Base-by-base conservation (phyloP, 2,797 vertebrate genomes). In the Myotis daubentonii region DNA sequence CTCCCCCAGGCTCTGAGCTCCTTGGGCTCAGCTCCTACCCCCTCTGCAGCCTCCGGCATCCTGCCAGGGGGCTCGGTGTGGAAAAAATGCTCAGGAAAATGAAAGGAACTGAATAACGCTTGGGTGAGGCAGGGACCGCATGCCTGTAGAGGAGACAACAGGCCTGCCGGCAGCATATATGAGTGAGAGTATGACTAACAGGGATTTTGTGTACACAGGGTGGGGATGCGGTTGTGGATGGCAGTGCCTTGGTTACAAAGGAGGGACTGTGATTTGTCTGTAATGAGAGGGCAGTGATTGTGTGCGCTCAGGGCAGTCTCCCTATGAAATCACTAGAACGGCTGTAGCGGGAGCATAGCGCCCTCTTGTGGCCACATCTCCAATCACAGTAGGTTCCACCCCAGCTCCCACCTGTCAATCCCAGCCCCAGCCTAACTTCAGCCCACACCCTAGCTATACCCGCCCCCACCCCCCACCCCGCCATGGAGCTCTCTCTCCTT, bases 301-400 rank as follows among this genome's bases (percentile, higher is more conserved):
- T 80, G 33, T 28, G 6, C 20, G 23, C 49, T 38, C 17, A 49
- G 66, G 72, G 16, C 33, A 19, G 53, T 44, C 33, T 57, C 25
- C 25, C 9, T 19, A 1, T 1, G 9, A 84, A 81, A 81, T 1
- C 15, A 51, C 82, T 23, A 11, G 65, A 51, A 7, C 36, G 1
- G 13, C 80, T 71, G 41, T 20, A 60, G 25, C 23, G 30, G 89
- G 79, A 80, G 55, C 70, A 75, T 33, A 13, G 82, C 10, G 60
- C 87, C 79, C 97, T 84, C 97, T 92, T 49, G 93, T 97, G 97
- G 65, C 70, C 81, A 79, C 0, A 55, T 5, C 25, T 62, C 68
- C 25, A 92, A 90, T 25, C 33, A 55, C 74, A 1, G 19, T 38
- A 33, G 71, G 12, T 36, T 84, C 70, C n/a, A 0, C 2, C 10